These are phyloP conservation scores for Cheilosia pagana DNA, from an alignment of 2,888 invertebrate genomes.

Conservation along the genomic window DNA sequence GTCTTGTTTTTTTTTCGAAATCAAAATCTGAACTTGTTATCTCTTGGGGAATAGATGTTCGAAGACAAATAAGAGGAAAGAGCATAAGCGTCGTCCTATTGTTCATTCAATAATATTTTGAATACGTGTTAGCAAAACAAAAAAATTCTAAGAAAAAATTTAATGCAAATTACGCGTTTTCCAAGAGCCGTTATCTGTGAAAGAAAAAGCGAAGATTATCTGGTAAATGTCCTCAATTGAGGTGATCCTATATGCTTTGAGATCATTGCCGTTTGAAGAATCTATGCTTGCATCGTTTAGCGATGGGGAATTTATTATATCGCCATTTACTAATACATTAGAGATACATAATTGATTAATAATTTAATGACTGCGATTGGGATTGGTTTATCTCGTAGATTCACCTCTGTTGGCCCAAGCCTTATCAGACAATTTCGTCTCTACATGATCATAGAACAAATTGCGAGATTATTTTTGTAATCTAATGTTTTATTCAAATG, in stretches of 20 bases:
- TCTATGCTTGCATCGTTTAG: background rate
- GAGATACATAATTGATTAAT: slow-evolving; percentile 11
- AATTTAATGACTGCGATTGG: slow-evolving; percentile 6
- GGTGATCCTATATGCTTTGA: background rate
- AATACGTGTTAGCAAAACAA: background rate
- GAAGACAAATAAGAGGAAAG: slow-evolving; percentile 7
- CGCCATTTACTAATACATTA: background rate
- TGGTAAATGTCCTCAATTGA: background rate
- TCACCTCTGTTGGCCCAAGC: slow-evolving; percentile 6
- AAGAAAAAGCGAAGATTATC: background rate
- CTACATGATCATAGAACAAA: background rate
- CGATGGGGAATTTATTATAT: no score
- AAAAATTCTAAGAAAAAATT: background rate
- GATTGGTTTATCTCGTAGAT: slow-evolving; percentile 9
- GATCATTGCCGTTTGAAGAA: background rate
- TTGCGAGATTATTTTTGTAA: background rate
- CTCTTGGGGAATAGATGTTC: slow-evolving; percentile 21
- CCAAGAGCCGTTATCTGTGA: background rate
- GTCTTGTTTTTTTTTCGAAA: slow-evolving; percentile 31
- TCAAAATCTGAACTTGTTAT: slow-evolving; percentile 56
- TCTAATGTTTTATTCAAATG: no score
- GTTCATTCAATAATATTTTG: slow-evolving; percentile 3
- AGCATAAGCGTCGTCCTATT: background rate
- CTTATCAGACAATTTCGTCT: slow-evolving; percentile 13
- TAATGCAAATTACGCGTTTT: slow-evolving; percentile 11